These are phyloP conservation scores for Mungos mungo DNA, from an alignment of 2,113 vertebrate genomes.

Conservation along the genomic window DNA sequence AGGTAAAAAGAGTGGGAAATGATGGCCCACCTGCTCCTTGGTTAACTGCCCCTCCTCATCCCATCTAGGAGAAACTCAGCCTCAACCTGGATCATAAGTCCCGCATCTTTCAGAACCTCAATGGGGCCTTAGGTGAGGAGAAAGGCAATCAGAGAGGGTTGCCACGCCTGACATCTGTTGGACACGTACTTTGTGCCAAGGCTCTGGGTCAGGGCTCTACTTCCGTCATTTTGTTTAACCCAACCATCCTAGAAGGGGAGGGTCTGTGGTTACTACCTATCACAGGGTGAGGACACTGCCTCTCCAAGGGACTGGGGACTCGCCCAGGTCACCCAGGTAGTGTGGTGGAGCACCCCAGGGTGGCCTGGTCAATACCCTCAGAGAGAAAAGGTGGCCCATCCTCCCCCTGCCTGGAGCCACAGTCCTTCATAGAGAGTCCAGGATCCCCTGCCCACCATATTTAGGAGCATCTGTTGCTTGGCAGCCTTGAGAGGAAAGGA, in stretches of 20 bases:
- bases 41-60: neutral
- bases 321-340: neutral
- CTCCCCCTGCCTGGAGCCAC: accelerated
- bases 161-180: accelerated
- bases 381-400: neutral
- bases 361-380: neutral
- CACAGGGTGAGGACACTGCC: neutral
- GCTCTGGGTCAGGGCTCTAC: neutral
- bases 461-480: neutral
- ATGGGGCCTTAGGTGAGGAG: constrained; percentile 88
- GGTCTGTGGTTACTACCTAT: neutral
- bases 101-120: constrained; percentile 89
- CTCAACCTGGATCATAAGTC: constrained; percentile 88
- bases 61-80: constrained; percentile 83
- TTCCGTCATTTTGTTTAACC: neutral
- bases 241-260: neutral
- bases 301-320: neutral
- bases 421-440: neutral
- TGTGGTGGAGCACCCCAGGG: neutral
- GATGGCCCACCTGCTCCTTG: neutral
- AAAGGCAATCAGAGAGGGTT: neutral
- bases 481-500: neutral
- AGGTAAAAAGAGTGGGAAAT: neutral
- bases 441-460: neutral
- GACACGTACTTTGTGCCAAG: neutral